Base-by-base conservation (phyloP, 2,888 invertebrate genomes). In the Leuctra nigra region DNA sequence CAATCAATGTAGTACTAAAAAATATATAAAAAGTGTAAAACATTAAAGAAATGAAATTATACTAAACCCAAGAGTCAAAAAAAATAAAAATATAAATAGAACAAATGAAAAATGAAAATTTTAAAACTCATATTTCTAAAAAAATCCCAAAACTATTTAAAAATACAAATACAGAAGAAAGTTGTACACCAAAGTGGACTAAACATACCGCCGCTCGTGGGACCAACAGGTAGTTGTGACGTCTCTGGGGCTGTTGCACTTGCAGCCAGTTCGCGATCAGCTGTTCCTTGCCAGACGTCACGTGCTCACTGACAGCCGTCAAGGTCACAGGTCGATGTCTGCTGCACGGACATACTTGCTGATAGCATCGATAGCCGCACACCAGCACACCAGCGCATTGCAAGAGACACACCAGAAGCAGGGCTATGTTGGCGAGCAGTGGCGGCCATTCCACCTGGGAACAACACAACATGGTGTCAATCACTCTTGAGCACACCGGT, bases 361-460 rank as follows among this genome's bases (percentile, higher is more conserved):
- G 57, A 55, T 65, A 64, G 55, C 64, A 63, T 24, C 63, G 63
- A 33, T 63, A 63, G 0, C 59, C 63, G 2, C 64, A 61, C 50
- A 62, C 57, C 29, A 63, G 61, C 11, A 79, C 76, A 36, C 77
- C 73, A 59, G 80, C 66, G 66, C 79, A 81, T 69, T 84, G 82
- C 16, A 78, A 72, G 0, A 75, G 68, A 9, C 81, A 79, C 20
- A 80, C 75, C 61, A 82, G 72, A 48, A 84, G 74, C 4, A 85
- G 70, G 0, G 80, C 81, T 56, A 81, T 76, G 71, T 83, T 84
- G 11, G 81, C 77, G 24, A 84, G 70, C 46, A 84, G 75, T 0
- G 81, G 79, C 1, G 79, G 75, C 80, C 81, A 81, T 59, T 63
- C 61, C n/a, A n/a, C n/a, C n/a, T n/a, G n/a, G n/a, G n/a, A n/a